Conservation (phyloP, 2,797 vertebrate species). For the Ptychobarbus kaznakovi region DNA sequence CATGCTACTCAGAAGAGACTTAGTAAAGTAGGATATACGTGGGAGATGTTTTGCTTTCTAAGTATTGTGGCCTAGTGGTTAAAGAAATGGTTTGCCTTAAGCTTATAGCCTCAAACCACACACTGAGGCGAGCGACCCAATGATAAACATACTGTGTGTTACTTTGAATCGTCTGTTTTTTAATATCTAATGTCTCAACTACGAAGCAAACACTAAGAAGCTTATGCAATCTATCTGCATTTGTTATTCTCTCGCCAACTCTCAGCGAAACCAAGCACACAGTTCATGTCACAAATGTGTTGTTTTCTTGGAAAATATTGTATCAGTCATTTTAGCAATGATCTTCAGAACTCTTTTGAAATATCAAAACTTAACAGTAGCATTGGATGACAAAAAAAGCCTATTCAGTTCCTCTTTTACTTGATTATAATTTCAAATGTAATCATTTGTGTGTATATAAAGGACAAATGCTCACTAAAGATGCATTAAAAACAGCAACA, state of each 20-base stretch:
- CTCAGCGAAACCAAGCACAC: neutral
- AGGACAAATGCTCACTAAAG: no score
- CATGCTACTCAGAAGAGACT: neutral
- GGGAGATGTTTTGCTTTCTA: neutral
- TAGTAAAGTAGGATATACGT: neutral
- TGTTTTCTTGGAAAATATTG: neutral
- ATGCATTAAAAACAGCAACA: no score
- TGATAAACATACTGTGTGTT: neutral
- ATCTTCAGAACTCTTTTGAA: neutral
- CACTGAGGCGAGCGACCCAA: neutral
- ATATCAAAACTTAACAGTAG: no score
- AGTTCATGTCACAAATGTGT: neutral
- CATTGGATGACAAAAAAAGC: no score
- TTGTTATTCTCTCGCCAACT: neutral
- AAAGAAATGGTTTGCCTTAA: neutral
- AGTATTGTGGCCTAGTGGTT: neutral
- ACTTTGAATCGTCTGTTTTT: neutral
- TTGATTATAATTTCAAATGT: no score
- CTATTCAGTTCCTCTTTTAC: no score
- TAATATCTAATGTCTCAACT: neutral
- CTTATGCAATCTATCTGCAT: neutral
- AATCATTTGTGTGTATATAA: no score
- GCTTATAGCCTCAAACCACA: neutral
- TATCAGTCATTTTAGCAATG: neutral
- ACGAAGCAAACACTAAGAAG: neutral